A percentile compares a stretch with the other conserved stretches of the same genome.
Evolutionary conservation across 1,140 invertebrate species (phyloP).

Genomic region (Temnothorax longispinosus): DNA sequence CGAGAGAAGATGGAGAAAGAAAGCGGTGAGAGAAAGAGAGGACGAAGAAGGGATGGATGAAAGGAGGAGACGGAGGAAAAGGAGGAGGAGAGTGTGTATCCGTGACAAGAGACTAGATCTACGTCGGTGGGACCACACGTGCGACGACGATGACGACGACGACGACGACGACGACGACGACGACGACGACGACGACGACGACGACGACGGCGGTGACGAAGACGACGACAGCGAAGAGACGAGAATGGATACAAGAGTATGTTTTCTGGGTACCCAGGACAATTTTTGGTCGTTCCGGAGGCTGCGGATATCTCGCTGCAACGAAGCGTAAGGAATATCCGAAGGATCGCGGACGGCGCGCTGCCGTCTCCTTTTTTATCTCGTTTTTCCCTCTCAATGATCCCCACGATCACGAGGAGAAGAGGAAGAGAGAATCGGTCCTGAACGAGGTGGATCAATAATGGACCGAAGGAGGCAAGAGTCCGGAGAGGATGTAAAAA

Average conservation of each 20-base stretch:
- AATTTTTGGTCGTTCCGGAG: conserved; percentile 67
- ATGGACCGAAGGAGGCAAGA: not conserved
- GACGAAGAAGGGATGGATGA: not conserved
- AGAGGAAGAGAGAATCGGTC: conserved; percentile 7
- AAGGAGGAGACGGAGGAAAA: not conserved
- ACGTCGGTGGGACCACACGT: conserved; percentile 71
- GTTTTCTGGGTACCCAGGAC: conserved; percentile 61
- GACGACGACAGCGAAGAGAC: conserved; percentile 5
- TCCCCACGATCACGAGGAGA: conserved; percentile 5
- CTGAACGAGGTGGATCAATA: conserved; percentile 20
- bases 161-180: not conserved
- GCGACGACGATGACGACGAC: conserved; percentile 47
- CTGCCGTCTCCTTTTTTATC: not conserved
- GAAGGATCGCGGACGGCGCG: conserved; percentile 31
- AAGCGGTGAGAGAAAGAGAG: conserved; percentile 2
- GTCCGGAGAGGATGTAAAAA: conserved; percentile 5
- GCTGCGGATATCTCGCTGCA: conserved; percentile 67
- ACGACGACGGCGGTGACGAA: not conserved
- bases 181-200: conserved; percentile 7
- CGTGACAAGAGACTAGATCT: conserved; percentile 76
- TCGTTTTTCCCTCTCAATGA: not conserved
- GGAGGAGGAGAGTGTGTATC: conserved; percentile 63
- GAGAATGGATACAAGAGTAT: conserved; percentile 36
- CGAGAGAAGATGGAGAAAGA: conserved; percentile 20
- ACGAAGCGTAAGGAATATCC: conserved; percentile 68